phyloP scores from a whole-genome alignment of 1,140 invertebrate species.

The Ditylenchus dipsaci region DNA sequence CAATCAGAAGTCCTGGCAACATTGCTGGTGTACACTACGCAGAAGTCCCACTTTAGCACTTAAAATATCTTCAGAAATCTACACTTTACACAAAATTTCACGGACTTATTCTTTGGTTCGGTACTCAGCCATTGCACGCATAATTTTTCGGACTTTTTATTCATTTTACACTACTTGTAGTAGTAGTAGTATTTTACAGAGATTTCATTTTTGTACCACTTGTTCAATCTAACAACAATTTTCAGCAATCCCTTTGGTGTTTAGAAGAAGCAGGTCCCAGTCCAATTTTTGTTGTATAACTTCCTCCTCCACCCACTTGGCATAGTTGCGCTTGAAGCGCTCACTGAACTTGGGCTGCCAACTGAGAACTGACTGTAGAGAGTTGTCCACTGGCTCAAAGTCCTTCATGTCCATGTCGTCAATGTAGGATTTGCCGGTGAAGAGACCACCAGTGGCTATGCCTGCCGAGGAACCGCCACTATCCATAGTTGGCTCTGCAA shows the following conservation, averaged over 20 bases:
- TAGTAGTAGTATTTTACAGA: too few relatives aligned
- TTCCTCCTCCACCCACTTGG: conserved; percentile 90
- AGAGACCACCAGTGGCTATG: conserved; percentile 7
- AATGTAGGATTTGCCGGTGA: conserved; percentile 7
- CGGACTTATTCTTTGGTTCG: too few relatives aligned
- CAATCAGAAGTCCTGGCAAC: too few relatives aligned
- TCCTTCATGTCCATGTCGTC: conserved; percentile 61
- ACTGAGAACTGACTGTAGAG: conserved; percentile 75
- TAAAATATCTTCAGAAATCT: too few relatives aligned
- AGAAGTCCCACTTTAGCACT: too few relatives aligned
- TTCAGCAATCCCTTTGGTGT: conserved; percentile 13
- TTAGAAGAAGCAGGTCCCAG: conserved; percentile 61
- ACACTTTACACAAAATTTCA: too few relatives aligned
- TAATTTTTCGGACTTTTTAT: too few relatives aligned
- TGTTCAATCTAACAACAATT: background rate
- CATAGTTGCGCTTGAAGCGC: conserved; percentile 84
- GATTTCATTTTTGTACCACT: too few relatives aligned
- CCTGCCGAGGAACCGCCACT: conserved; percentile 13
- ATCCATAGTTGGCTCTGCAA: background rate
- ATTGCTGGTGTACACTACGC: too few relatives aligned
- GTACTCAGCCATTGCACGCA: too few relatives aligned
- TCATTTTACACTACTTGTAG: too few relatives aligned
- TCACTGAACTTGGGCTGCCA: conserved; percentile 73
- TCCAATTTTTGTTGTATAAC: conserved; percentile 76
- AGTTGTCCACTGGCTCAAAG: conserved; percentile 78